A percentile compares a stretch with the other conserved stretches of the same genome.
These are phyloP conservation scores for Apodemus agrarius DNA, from an alignment of 2,797 vertebrate genomes.

Conservation along the genomic window DNA sequence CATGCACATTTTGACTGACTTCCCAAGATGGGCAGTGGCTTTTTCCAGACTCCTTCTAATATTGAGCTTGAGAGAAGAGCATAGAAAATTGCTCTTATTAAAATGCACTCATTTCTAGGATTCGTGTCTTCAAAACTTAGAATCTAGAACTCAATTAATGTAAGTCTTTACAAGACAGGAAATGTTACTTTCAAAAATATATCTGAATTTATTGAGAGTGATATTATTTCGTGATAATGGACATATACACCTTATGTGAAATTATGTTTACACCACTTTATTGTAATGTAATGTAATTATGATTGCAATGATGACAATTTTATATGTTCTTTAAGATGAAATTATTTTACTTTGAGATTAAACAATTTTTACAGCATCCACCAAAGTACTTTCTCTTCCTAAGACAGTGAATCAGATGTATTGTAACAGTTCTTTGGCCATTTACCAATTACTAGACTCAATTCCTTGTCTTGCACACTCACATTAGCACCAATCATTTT, in stretches of 20 bases:
- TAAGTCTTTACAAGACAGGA: background rate
- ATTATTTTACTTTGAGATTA: background rate
- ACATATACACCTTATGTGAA: background rate
- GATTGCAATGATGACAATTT: background rate
- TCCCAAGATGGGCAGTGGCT: background rate
- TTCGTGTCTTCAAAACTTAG: background rate
- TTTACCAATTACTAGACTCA: slow-evolving; percentile 37
- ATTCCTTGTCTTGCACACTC: background rate
- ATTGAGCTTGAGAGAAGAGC: background rate
- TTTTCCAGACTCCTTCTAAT: background rate
- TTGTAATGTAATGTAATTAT: background rate
- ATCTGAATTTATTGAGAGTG: background rate
- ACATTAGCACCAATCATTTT: background rate
- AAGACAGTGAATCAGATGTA: slow-evolving; percentile 1
- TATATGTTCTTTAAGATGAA: slow-evolving; percentile 57
- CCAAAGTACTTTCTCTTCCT: slow-evolving; percentile 35
- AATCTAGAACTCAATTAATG: background rate
- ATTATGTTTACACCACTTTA: background rate
- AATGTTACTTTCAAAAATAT: background rate
- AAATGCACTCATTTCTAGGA: background rate
- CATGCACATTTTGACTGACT: background rate
- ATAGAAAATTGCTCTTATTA: background rate
- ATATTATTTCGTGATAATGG: slow-evolving; percentile 14
- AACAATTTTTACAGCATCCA: background rate
- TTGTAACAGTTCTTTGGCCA: background rate